Percentiles rank a stretch among this genome's conserved stretches.
Evolutionary conservation across 2,113 vertebrate species (phyloP).

Genomic region (Nerophis lumbriciformis): DNA sequence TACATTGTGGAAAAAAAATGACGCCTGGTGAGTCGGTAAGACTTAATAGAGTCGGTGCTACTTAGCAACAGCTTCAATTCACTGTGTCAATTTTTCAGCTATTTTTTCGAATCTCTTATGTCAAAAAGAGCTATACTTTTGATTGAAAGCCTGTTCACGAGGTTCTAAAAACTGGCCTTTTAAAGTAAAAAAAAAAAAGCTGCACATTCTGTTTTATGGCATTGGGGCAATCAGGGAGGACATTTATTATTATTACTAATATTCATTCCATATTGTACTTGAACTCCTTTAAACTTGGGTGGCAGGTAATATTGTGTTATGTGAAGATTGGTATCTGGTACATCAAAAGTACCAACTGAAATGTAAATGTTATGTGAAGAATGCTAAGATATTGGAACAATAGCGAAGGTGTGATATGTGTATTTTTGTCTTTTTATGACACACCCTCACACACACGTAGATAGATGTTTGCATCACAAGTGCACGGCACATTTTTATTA

Average conservation of each 20-base stretch:
- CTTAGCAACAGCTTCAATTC: constrained; percentile 55
- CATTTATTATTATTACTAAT: constrained; percentile 25
- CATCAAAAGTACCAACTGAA: constrained; percentile 47
- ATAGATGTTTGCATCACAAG: constrained; percentile 39
- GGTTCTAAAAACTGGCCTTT: too few species aligned
- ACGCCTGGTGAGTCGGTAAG: constrained; percentile 18
- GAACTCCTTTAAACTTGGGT: constrained; percentile 56
- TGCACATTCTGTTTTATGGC: constrained; percentile 41
- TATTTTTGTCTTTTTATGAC: constrained; percentile 45
- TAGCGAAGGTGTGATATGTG: constrained; percentile 51
- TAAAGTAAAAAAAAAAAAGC: constrained; percentile 17
- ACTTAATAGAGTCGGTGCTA: constrained; percentile 46
- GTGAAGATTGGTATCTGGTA: constrained; percentile 68
- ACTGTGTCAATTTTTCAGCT: constrained; percentile 58
- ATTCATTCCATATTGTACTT: constrained; percentile 64
- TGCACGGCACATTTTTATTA: constrained; percentile 44
- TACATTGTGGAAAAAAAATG: constrained; percentile 36
- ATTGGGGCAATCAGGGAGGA: constrained; percentile 34
- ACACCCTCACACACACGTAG: constrained; percentile 31
- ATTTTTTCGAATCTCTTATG: constrained; percentile 62
- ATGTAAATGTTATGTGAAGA: constrained; percentile 55
- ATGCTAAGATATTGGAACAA: constrained; percentile 51
- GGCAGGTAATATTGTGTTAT: constrained; percentile 51
- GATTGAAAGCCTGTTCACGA: constrained; percentile 41
- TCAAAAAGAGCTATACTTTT: constrained; percentile 53